A percentile compares a stretch with the other conserved stretches of the same genome.
Evolutionary conservation across 92 coral and sea anemone species (phyloP).

Genomic region (Porites rus): DNA sequence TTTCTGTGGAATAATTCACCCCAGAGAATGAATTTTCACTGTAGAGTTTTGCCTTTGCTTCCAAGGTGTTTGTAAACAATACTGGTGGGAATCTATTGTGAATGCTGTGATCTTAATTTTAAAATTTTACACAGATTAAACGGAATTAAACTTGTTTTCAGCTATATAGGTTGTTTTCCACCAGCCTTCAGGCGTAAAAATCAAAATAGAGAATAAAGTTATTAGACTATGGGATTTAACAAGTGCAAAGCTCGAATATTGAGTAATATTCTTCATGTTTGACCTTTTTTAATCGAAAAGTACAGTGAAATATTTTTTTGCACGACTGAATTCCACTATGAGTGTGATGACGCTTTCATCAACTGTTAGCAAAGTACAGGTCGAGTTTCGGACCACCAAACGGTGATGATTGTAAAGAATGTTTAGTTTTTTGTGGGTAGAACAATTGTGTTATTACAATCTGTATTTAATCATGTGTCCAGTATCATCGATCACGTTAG

Average conservation of each 20-base stretch:
- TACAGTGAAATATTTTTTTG: slow-evolving; percentile 17
- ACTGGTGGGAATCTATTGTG: slow-evolving; percentile 23
- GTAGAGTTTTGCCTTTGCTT: slow-evolving; percentile 24
- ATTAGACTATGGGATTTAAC: not conserved
- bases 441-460: slow-evolving; percentile 3
- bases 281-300: slow-evolving; percentile 1
- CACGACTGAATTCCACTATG: slow-evolving; percentile 19
- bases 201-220: not conserved
- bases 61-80: slow-evolving; percentile 50
- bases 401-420: not conserved
- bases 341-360: not conserved
- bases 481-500: not conserved
- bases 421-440: not conserved
- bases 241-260: not conserved
- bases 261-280: not conserved
- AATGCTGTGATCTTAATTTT: slow-evolving; percentile 41
- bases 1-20: slow-evolving; percentile 36
- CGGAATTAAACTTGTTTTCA: not conserved
- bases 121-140: slow-evolving; percentile 44
- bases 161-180: not conserved
- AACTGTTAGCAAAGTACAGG: not conserved
- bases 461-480: slow-evolving; percentile 7
- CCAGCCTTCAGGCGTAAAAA: not conserved
- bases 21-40: slow-evolving; percentile 22
- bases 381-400: slow-evolving; percentile 12